Evolutionary conservation across 2,888 invertebrate genomes (phyloP), one percentile per base, ranked within the genome.

Genomic region (Eristalis tenax): DNA sequence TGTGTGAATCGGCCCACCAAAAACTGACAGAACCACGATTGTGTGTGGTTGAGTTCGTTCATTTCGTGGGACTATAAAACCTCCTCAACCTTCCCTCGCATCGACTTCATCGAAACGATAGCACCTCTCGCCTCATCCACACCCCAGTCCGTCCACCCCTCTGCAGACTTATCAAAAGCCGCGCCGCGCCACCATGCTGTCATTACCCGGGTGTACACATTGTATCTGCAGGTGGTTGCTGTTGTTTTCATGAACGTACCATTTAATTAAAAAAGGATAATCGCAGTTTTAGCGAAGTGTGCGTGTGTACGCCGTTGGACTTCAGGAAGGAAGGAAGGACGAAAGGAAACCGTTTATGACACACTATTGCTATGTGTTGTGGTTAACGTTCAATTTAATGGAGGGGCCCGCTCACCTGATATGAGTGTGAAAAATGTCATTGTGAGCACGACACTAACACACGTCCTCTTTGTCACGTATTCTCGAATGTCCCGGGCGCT

Each of bases 341-440:
- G 26, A 26, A 26, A 26, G 26, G 26, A 35, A 43, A 32, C 50
- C 8, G 18, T 64, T 50, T 50, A 64, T 64, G 74, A 56, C 40
- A 65, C 64, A 64, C 64, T 64, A 50, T 74, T 64, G 74, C 50
- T 59, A 26, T 59, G 13, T 59, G 56, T 10, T 43, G 59, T 66
- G 18, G 11, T 57, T 26, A 32, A 64, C n/a, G 15, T 50, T n/a
- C 63, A 68, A 74, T 43, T 66, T 35, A 56, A 22, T 57, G 13
- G 26, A 6, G 61, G 57, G 15, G 23, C 40, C 11, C 18, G 78
- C 91, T 90, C 83, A 93, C 93, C 93, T 89, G 92, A 91, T 89
- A 93, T 92, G 71, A 93, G 89, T 88, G 93, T 92, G 74, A 93
- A 91, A 90, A 93, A 92, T 87, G 91, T 92, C 88, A 93, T 91